Conservation (phyloP, 2,888 invertebrate species). For the Platycnemis pennipes region DNA sequence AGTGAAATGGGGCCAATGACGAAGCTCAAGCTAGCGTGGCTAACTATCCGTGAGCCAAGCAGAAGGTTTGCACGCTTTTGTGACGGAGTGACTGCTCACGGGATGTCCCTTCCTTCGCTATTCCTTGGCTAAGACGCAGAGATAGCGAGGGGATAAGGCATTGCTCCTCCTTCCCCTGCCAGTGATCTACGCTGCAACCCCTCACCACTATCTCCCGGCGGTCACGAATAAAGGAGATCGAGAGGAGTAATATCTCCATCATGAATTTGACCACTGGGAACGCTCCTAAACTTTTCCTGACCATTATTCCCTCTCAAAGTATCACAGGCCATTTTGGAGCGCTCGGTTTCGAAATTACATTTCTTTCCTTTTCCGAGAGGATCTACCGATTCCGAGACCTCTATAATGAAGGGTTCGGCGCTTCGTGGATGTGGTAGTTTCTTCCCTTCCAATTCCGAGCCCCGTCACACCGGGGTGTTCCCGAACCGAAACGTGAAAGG, state of each 20-base stretch:
- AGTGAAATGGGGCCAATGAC: neutral
- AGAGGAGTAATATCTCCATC: neutral
- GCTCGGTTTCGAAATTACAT: neutral
- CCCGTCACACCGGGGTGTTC: neutral
- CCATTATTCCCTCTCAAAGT: neutral
- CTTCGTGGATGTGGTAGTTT: neutral
- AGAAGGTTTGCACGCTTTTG: too few relatives aligned
- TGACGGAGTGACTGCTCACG: neutral
- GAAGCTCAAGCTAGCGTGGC: neutral
- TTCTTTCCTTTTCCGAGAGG: neutral
- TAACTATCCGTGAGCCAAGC: too few relatives aligned
- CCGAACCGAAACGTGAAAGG: neutral
- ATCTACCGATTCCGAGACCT: slow-evolving; percentile 20
- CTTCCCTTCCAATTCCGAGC: neutral
- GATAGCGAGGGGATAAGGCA: too few relatives aligned
- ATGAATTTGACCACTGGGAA: neutral
- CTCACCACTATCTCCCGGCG: neutral
- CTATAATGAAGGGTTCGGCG: neutral
- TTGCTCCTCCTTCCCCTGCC: neutral
- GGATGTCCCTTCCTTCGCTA: neutral
- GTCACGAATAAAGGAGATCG: neutral
- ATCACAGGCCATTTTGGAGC: neutral
- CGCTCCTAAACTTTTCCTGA: neutral
- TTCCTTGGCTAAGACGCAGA: too few relatives aligned
- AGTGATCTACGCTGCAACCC: neutral